Evolutionary conservation across 2,888 invertebrate genomes (phyloP), one percentile per base, ranked within the genome.

Genomic region (Aspidiotus destructor): DNA sequence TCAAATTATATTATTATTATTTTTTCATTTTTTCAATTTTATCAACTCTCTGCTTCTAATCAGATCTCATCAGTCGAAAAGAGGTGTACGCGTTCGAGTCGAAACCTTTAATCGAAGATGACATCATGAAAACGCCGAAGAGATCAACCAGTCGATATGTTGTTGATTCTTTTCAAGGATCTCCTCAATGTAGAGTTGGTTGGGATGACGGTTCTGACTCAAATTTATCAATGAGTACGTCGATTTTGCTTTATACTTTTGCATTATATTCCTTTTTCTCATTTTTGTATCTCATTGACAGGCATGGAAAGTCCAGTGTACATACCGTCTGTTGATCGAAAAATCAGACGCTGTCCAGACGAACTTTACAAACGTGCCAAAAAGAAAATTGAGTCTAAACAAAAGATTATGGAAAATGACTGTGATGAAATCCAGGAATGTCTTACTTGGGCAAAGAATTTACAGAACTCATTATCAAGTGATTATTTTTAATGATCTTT

Each of bases 111-210:
- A 41, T 41, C 8, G 11, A 6, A 13, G 15, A 42, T 8, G 44
- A 13, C 3, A 7, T 61, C 6, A n/a, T n/a, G n/a, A 61, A 28
- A 41, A 41, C 61, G 11, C 44, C 42, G 41, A 40, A 40, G 11
- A 60, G 44, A n/a, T 6, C n/a, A 28, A 28, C 28, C 28, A 28
- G 28, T 5, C 28, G 5, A 28, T 28, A 28, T 28, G 28, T 28
- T 28, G 28, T 28, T 1, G 28, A 28, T 28, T 28, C 28, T 1
- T 28, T 7, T 17, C 60, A 17, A 3, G 41, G 40, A 52, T 67
- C 67, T 7, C 67, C 67, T 52, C 67, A 67, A 28, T 67, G 58
- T 48, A 67, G 28, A 48, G 60, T 67, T 16, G 67, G 67, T 15
- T 67, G 67, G 67, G 52, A 60, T 48, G 67, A 67, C 16, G 58